A percentile compares a stretch with the other conserved stretches of the same genome.
phyloP scores from a whole-genome alignment of 2,113 vertebrate species.

The Dasyornis broadbenti region DNA sequence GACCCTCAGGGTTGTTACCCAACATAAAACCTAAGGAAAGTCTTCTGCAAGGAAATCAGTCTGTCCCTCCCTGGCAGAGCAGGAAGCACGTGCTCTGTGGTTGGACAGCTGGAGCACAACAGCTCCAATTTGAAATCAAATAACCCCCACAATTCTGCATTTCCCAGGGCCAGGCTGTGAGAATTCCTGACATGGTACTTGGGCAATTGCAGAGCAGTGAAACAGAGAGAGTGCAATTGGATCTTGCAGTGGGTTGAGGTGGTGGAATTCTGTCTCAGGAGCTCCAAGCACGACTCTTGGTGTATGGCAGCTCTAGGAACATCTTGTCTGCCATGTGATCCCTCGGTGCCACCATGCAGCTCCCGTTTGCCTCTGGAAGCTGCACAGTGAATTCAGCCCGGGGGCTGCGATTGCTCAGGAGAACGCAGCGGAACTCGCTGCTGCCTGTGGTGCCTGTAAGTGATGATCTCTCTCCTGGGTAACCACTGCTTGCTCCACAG shows the following conservation, averaged over 20 bases:
- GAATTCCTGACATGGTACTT: neutral
- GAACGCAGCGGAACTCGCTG: neutral
- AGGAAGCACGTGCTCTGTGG: neutral
- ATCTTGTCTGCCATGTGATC: neutral
- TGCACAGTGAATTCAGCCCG: neutral
- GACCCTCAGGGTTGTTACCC: neutral
- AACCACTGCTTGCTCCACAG: neutral
- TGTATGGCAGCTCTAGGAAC: neutral
- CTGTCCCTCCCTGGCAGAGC: rapidly evolving
- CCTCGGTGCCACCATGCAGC: neutral
- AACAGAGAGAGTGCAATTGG: neutral
- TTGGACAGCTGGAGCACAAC: neutral
- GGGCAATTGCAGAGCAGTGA: neutral
- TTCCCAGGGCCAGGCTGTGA: neutral
- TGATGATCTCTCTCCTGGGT: neutral
- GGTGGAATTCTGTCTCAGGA: neutral
- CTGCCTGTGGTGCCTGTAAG: neutral
- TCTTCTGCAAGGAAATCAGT: neutral
- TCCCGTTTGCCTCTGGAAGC: neutral
- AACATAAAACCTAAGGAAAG: neutral
- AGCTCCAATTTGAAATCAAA: neutral
- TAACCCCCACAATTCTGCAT: neutral
- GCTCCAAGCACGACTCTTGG: neutral
- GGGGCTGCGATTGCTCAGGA: neutral
- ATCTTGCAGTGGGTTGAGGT: neutral